Base-by-base conservation (phyloP, 2,888 invertebrate species). In the Achlya flavicornis region DNA sequence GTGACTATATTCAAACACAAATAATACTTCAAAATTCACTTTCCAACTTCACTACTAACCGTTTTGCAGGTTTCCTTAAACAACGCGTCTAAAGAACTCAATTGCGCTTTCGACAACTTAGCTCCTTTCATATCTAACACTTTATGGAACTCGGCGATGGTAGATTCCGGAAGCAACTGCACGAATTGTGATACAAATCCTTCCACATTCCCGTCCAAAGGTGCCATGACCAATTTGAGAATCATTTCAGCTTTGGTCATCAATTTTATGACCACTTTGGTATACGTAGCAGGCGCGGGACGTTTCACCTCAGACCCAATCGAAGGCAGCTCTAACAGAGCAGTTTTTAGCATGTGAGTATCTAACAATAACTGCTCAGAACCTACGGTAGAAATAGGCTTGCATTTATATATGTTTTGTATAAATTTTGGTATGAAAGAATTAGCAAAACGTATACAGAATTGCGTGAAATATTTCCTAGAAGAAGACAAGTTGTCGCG, bases 171-270 rank as follows among this genome's bases (percentile, higher is more conserved):
- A 64, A 99, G 87, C 12, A 99, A 89, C 83, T 98, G 97, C 61
- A 97, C 95, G 80, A 98, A 98, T 84, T 99, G 99, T 59, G 97
- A 97, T 0, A 98, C 97, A 81, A 99, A 97, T 0, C 96, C 96
- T 58, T 96, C 96, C 0, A 96, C 90, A 6, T 87, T 85, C 0
- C 85, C 86, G 72, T 98, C 97, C 19, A 97, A 93, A 0, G 98
- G 98, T 0, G 98, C 97, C 99, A 99, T 99, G 0, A 99, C 98
- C 41, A 99, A 95, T 93, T 99, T 99, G n/a, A 99, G 93, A 53
- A 99, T 97, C 98, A 99, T 99, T 89, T 99, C 99, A 0, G 99
- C 99, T 81, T 98, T 98, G 0, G 98, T 98, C 98, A 99, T 99
- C 46, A 99, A 95, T 91, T 96, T 96, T 0, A 97, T 95, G 0